Percentiles rank a stretch among this genome's conserved stretches.
Evolutionary conservation across 2,797 vertebrate species (phyloP).

Genomic region (Alosa sapidissima): DNA sequence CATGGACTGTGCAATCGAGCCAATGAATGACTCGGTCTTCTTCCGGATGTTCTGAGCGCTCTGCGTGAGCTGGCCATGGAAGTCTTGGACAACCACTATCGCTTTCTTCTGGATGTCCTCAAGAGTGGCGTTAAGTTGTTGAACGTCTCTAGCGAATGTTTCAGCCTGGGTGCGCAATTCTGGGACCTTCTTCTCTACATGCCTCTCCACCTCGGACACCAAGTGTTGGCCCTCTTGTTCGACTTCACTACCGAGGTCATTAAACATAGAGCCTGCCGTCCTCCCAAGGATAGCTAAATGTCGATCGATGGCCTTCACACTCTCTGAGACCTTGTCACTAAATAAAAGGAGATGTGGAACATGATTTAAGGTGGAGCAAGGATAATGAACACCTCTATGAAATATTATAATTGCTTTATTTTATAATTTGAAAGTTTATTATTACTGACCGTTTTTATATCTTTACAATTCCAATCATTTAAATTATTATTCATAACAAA

Average conservation of each 20-base stretch:
- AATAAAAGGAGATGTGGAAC: not conserved
- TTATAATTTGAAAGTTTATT: too few relatives aligned
- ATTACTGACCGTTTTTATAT: too few relatives aligned
- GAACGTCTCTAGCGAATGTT: too few relatives aligned
- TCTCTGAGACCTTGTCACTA: not conserved
- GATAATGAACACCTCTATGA: too few relatives aligned
- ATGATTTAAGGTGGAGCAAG: not conserved
- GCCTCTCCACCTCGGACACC: not conserved
- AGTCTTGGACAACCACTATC: too few relatives aligned
- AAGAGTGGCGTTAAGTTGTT: not conserved
- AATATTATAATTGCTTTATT: too few relatives aligned
- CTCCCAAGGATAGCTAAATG: not conserved
- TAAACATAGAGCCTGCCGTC: not conserved
- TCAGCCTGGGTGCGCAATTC: not conserved
- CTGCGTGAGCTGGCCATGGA: too few relatives aligned
- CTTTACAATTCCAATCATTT: too few relatives aligned
- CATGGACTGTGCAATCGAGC: too few relatives aligned
- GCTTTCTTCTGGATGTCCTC: not conserved
- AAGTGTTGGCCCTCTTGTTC: not conserved
- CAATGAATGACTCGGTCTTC: too few relatives aligned
- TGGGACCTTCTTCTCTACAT: not conserved
- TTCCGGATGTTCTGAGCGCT: too few relatives aligned
- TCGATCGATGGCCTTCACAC: not conserved
- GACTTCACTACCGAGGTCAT: not conserved
- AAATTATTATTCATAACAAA: too few relatives aligned